Percentiles rank a stretch among this genome's conserved stretches.
Evolutionary conservation across 2,113 vertebrate genomes (phyloP).

Genomic region (Pardalotus punctatus): DNA sequence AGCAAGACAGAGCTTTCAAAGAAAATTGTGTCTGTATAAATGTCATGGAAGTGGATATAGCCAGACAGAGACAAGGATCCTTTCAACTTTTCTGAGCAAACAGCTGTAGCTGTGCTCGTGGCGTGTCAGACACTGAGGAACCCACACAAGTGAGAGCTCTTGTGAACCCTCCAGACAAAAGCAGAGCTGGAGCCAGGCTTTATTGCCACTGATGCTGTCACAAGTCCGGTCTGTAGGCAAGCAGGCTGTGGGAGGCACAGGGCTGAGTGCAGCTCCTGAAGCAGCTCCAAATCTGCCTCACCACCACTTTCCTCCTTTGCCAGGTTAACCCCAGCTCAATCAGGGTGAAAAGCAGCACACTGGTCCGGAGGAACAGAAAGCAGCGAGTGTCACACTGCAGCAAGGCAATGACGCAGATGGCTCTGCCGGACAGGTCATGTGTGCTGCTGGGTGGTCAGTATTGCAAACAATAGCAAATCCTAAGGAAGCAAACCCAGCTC

Average conservation of each 20-base stretch:
- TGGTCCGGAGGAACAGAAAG: not conserved
- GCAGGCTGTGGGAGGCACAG: not conserved
- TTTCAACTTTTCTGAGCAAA: not conserved
- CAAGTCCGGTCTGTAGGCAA: not conserved
- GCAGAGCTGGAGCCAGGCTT: not conserved
- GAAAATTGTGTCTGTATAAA: not conserved
- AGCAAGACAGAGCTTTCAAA: not conserved
- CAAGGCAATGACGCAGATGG: not conserved
- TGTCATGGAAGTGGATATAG: not conserved
- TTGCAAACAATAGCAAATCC: not conserved
- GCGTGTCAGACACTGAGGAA: not conserved
- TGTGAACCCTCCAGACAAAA: not conserved
- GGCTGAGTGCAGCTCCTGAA: not conserved
- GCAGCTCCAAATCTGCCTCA: not conserved
- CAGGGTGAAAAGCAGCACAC: not conserved
- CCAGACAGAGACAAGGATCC: not conserved
- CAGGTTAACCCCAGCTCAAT: rapidly evolving
- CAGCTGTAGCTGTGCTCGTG: not conserved
- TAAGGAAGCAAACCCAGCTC: not conserved
- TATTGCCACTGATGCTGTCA: rapidly evolving
- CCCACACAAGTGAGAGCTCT: not conserved
- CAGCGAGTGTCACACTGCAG: rapidly evolving
- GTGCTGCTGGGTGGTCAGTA: not conserved
- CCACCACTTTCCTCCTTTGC: not conserved
- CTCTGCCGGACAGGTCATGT: rapidly evolving